Evolutionary conservation across 92 coral and sea anemone genomes (phyloP).

Genomic region (Scolanthus callimorphus): DNA sequence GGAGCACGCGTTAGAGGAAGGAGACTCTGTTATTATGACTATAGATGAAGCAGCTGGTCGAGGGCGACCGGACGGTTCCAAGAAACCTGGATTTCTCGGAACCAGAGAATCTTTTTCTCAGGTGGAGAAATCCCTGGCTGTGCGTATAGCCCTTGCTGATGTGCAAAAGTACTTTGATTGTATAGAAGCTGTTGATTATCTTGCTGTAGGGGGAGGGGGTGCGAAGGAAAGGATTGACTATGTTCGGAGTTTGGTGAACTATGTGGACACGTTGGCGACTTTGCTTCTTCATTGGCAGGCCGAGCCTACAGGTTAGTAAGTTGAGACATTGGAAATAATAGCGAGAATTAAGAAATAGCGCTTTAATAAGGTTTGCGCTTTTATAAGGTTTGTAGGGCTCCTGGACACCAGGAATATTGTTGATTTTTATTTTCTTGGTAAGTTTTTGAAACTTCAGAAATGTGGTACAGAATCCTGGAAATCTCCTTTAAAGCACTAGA

Average conservation of each 20-base stretch:
- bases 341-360: too few relatives aligned
- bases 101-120: constrained; percentile 34
- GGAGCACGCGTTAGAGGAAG: constrained; percentile 84
- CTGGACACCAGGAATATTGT: too few relatives aligned
- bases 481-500: too few relatives aligned
- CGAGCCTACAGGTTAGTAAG: constrained; percentile 54
- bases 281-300: constrained; percentile 76
- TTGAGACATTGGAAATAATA: too few relatives aligned
- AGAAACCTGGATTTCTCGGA: constrained; percentile 15
- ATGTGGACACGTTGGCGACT: constrained; percentile 78
- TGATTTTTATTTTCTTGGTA: too few relatives aligned
- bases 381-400: too few relatives aligned
- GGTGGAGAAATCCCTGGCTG: constrained; percentile 57
- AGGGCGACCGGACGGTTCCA: not conserved
- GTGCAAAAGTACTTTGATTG: constrained; percentile 75
- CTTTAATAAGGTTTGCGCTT: too few relatives aligned
- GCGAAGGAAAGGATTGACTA: constrained; percentile 67
- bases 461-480: too few relatives aligned
- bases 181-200: constrained; percentile 24
- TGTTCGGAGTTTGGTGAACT: constrained; percentile 60
- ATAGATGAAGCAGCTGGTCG: constrained; percentile 33
- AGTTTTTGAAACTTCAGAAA: too few relatives aligned
- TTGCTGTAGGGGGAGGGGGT: constrained; percentile 30
- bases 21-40: constrained; percentile 56
- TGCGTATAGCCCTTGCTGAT: constrained; percentile 78